Base-by-base conservation (phyloP, 2,797 vertebrate genomes). In the Pteropus rufus region DNA sequence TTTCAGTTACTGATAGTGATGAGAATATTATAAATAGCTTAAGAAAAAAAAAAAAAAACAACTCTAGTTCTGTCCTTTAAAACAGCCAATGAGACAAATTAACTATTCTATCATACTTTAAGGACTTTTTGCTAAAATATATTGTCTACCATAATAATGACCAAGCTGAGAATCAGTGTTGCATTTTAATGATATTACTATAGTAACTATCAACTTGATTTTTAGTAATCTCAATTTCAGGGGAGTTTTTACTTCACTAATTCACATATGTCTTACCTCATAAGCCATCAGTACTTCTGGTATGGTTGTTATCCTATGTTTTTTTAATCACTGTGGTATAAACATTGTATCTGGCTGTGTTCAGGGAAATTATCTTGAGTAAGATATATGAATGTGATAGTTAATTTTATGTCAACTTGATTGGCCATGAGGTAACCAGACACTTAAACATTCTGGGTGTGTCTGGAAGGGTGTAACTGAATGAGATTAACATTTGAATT, bases 131-230 rank as follows among this genome's bases (percentile, higher is more conserved):
- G 23, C 70, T 97, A 70, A 96, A 77, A 76, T 80, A 92, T 87
- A 58, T 79, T 93, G 91, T 95, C 44, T 93, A 69, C 36, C 81
- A n/a, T 75, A 52, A n/a, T 69, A 52, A 75, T 95, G 41, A 90
- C 16, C 16, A 93, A 92, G 84, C 54, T 95, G 86, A 94, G 49
- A 91, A 29, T 91, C 65, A 80, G 21, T 83, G 44, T 75, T 94
- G 41, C 65, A 96, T 96, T 97, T 97, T 96, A 92, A 89, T 29
- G 46, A 39, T n/a, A 95, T 95, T 97, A 41, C 54, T 96, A 39
- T 96, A 86, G 91, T 97, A 97, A 97, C 89, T 97, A 77, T 94
- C 26, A 90, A 93, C 94, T 73, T 91, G 73, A 62, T 46, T 93
- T 84, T 24, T 95, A 90, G 91, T 91, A 97, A 77, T 44, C 39